phyloP scores from a whole-genome alignment of 2,888 invertebrate species.

The Pseudanteris insignis region DNA sequence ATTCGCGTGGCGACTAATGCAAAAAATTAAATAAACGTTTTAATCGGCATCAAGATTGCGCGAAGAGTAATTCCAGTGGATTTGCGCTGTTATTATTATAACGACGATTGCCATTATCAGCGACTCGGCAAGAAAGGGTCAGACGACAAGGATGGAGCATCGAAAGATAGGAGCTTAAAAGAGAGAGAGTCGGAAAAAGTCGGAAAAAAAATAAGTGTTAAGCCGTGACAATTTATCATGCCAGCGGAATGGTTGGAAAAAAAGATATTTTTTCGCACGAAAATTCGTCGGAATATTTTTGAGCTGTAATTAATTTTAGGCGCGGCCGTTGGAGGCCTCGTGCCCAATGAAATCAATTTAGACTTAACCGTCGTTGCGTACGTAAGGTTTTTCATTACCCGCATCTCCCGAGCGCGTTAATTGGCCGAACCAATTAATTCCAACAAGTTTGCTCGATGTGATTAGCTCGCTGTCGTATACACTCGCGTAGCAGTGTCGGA shows the following conservation, averaged over 20 bases:
- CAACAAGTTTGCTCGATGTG: slow-evolving; percentile 63
- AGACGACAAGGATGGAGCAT: too few relatives aligned
- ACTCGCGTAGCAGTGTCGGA: slow-evolving; percentile 38
- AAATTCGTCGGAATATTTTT: too few relatives aligned
- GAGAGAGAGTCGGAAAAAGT: neutral
- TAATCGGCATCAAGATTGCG: slow-evolving; percentile 21
- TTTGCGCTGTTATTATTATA: slow-evolving; percentile 5
- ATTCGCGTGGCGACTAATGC: slow-evolving; percentile 30
- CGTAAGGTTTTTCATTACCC: slow-evolving; percentile 43
- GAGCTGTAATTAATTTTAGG: too few relatives aligned
- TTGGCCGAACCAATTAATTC: slow-evolving; percentile 66
- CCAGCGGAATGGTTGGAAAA: too few relatives aligned
- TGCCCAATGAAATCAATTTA: slow-evolving; percentile 42
- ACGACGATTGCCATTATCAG: neutral
- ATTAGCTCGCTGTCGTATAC: slow-evolving; percentile 56
- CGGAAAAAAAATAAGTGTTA: neutral
- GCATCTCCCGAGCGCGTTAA: slow-evolving; percentile 61
- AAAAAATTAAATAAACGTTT: slow-evolving; percentile 32
- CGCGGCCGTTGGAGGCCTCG: too few relatives aligned
- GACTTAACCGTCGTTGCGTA: slow-evolving; percentile 24
- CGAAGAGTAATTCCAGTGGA: neutral
- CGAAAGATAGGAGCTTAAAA: too few relatives aligned
- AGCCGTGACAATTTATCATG: too few relatives aligned
- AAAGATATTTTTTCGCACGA: too few relatives aligned
- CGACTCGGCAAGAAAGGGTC: too few relatives aligned